Evolutionary conservation across 2,113 vertebrate species (phyloP), one percentile per base, ranked within the genome.

Genomic region (Nesoenas mayeri): DNA sequence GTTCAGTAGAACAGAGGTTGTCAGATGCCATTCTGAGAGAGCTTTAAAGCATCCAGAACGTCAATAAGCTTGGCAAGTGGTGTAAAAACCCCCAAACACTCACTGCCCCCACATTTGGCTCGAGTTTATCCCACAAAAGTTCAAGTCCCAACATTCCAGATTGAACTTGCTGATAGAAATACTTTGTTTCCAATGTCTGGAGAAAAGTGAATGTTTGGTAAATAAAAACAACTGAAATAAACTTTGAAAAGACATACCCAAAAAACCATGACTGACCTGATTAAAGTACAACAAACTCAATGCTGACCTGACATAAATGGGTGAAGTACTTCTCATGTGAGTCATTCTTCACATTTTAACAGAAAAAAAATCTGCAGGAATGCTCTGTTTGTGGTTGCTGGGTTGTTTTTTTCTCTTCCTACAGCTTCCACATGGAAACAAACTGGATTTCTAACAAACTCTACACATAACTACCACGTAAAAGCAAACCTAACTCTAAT

Each of bases 221-320:
- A 93, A 95, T 44, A 95, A 77, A 93, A 91, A 64, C 72, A 94
- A 92, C n/a, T 25, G 47, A 66, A 94, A 65, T 60, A 79, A 83
- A 79, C 48, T 87, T 91, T 65, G 57, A 71, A 84, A 75, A 80
- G 89, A 89, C 61, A 92, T 79, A 90, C 22, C 69, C 61, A 87
- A 96, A 90, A 75, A 90, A 96, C 92, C 79, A 81, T 84, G 77
- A 96, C 79, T 38, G 90, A 88, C 78, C 56, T 81, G 95, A 96
- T 78, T 95, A 91, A 97, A 97, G 93, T 91, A 92, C 87, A 95
- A 87, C 91, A 64, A 94, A 91, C 72, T 60, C 50, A 34, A 61
- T 6, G 22, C 2, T 91, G 96, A 95, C 93, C 93, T 17, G 26
- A 79, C 24, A 31, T 93, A 93, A 97, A 91, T 95, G 62, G 51